Conservation (phyloP, 2,113 vertebrate genomes). For the Brachyistius frenatus region DNA sequence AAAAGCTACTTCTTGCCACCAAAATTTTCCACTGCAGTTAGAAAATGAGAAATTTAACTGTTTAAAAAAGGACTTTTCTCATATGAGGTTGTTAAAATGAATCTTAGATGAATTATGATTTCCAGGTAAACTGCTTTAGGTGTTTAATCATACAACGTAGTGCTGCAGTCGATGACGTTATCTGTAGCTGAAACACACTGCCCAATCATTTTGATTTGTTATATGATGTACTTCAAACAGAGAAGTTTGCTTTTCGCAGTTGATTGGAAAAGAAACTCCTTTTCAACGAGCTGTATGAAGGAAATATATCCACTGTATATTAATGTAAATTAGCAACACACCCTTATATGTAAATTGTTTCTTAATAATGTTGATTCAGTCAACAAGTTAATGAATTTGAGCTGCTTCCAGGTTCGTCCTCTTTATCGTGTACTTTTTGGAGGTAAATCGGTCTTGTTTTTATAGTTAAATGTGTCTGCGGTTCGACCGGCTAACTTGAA, state of each 20-base stretch:
- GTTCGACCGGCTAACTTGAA: slow-evolving; percentile 50
- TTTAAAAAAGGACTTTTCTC: neutral
- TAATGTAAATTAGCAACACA: slow-evolving; percentile 41
- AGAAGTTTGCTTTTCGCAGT: slow-evolving; percentile 21
- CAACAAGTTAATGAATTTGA: slow-evolving; percentile 25
- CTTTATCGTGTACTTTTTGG: slow-evolving; percentile 17
- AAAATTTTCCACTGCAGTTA: slow-evolving; percentile 11
- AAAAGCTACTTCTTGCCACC: neutral
- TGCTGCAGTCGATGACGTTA: neutral
- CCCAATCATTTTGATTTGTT: neutral
- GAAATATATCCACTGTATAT: slow-evolving; percentile 36
- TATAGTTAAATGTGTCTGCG: slow-evolving; percentile 17
- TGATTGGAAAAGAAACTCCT: neutral
- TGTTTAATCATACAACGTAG: slow-evolving; percentile 1
- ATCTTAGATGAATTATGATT: slow-evolving; percentile 5
- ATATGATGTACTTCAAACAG: neutral
- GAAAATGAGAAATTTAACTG: slow-evolving; percentile 4
- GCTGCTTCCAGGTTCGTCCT: slow-evolving; percentile 47
- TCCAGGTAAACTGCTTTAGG: neutral
- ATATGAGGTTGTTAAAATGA: slow-evolving; percentile 1
- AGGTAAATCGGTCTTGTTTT: slow-evolving; percentile 20
- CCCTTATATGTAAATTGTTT: slow-evolving; percentile 28
- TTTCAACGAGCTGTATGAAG: slow-evolving; percentile 37
- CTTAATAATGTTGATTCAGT: slow-evolving; percentile 27
- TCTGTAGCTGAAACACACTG: slow-evolving; percentile 6